Evolutionary conservation across 1,140 invertebrate genomes (phyloP), one percentile per base, ranked within the genome.

Genomic region (Lucilia sericata): DNA sequence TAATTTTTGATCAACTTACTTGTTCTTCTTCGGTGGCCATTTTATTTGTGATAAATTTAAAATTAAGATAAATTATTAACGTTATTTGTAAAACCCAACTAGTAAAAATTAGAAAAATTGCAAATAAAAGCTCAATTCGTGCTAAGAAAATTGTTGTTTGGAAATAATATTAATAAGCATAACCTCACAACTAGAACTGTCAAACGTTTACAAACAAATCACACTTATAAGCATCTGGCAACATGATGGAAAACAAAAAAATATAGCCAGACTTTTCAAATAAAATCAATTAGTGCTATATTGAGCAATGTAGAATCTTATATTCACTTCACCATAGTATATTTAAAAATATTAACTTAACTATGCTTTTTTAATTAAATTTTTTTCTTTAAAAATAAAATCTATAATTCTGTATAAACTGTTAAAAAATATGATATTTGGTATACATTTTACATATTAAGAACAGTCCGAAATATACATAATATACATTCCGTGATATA

Each of bases 11-110:
- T 49, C 42, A 42, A 82, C 82, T 84, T 86, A 89, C 89, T 86
- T 91, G 89, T 74, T 91, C 89, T 51, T 90, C 87, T 84, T 91
- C 89, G 55, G 88, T 88, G 51, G 89, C 86, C 89, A 91, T 91
- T 86, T 85, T n/a, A 25, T 25, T 49, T 30, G 60, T 55, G 19
- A 85, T 49, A 60, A 81, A 78, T 84, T 85, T 55, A 84, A 42
- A 13, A 83, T 83, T 81, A 81, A 70, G 19, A 70, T 70, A 70
- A 70, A 70, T 70, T 70, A 70, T 70, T 70, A 70, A 70, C 7
- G n/a, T 21, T 84, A 25, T 83, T 49, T 49, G 49, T 30, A 21
- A 55, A 74, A 47, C 17, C 17, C 30, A 82, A 36, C 51, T 21
- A 13, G 13, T 30, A 82, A 84, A 49, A 13, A 82, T 82, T 21